Conservation (phyloP, 2,888 invertebrate genomes). For the Agrotis exclamationis region DNA sequence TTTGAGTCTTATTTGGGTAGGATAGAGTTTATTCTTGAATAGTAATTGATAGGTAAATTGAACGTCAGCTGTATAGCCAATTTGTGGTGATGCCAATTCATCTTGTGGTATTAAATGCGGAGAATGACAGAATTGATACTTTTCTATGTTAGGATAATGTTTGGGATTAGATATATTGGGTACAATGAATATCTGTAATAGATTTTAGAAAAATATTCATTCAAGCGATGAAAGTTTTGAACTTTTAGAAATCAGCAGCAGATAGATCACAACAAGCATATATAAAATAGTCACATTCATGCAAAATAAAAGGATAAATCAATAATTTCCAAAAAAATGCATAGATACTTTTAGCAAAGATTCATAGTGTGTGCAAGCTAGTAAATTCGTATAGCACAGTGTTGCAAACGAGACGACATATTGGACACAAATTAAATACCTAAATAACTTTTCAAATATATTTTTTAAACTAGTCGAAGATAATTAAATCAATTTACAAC, state of each 20-base stretch:
- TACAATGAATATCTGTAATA: conserved; percentile 58
- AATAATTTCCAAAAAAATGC: too few relatives aligned
- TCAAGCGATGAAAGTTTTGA: background rate
- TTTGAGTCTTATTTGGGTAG: conserved; percentile 25
- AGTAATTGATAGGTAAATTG: conserved; percentile 60
- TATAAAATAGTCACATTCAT: too few relatives aligned
- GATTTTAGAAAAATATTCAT: background rate
- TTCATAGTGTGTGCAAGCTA: background rate
- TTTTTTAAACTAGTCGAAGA: background rate
- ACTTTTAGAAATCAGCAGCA: background rate
- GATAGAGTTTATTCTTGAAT: conserved; percentile 57
- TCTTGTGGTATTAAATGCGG: conserved; percentile 80
- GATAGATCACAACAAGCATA: background rate
- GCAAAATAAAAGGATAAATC: too few relatives aligned
- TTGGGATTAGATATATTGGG: conserved; percentile 64
- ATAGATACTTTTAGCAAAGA: too few relatives aligned
- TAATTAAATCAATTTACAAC: background rate
- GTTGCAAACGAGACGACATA: background rate
- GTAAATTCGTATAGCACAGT: background rate
- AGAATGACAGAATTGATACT: conserved; percentile 79
- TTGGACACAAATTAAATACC: background rate
- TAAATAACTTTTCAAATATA: background rate
- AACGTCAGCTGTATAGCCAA: conserved; percentile 77
- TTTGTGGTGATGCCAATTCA: conserved; percentile 85
- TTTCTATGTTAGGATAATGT: conserved; percentile 71